Base-by-base conservation (phyloP, 2,113 vertebrate species). In the Eurypyga helias region DNA sequence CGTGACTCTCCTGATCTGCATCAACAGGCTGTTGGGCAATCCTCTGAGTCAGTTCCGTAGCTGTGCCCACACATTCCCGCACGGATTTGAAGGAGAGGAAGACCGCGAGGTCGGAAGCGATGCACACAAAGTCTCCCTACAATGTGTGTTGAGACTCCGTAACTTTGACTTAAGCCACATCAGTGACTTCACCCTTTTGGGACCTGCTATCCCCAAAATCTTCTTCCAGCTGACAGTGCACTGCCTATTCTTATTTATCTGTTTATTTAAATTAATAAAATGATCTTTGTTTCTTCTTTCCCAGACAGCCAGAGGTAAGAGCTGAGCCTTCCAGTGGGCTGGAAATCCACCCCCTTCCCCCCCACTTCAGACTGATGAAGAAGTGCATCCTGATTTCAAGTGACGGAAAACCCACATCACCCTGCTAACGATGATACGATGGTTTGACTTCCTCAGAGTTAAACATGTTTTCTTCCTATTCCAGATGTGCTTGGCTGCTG, bases 111-210 rank as follows among this genome's bases (percentile, higher is more conserved):
- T 65, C 58, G 45, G 2, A 29, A 36, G 45, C 2, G 9, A 20
- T 0, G 0, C 7, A 21, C 28, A 20, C 28, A 25, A 8, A 52
- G 66, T 25, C 45, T 25, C 33, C 14, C 11, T n/a, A 17, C 20
- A 9, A 24, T 2, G 5, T 6, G 17, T 4, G 13, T 3, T 2
- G 9, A 7, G 51, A 11, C 13, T 11, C 28, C 28, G 0, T 6
- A 36, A 5, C 45, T 29, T 13, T 20, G 24, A 46, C 51, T 65
- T 45, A 20, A 49, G 34, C 43, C 41, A 15, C 46, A 52, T 7
- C 33, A 17, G 18, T 28, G 28, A 25, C 45, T 60, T 51, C 14
- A 6, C 6, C 18, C 13, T 33, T 45, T 19, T 29, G 6, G 36
- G 17, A 58, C 10, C 60, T 9, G 11, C 33, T 17, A 15, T 12